These are phyloP conservation scores for Neoseiulus cucumeris DNA, from an alignment of 1,140 invertebrate species.

Conservation along the genomic window DNA sequence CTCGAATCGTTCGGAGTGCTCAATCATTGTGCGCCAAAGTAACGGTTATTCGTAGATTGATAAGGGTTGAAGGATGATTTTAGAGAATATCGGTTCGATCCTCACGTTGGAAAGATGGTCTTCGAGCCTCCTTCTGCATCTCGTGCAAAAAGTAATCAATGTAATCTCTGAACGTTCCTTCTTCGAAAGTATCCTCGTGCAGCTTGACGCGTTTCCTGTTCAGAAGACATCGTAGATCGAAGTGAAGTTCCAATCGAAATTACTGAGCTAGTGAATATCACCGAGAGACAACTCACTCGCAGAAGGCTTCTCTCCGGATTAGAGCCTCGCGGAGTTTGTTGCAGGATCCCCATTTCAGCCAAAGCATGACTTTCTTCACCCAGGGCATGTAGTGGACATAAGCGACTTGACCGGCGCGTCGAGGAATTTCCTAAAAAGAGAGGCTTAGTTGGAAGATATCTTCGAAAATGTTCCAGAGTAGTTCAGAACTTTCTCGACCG, in stretches of 20 bases:
- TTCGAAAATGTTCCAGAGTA: constrained; percentile 5
- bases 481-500: too few relatives aligned
- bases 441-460: constrained; percentile 38
- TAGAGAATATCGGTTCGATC: too few relatives aligned
- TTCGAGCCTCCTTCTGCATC: constrained; percentile 31
- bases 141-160: constrained; percentile 64
- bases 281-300: constrained; percentile 32
- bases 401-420: background rate
- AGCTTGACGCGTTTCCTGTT: constrained; percentile 40
- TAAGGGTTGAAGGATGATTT: too few relatives aligned
- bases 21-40: too few relatives aligned
- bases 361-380: background rate
- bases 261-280: constrained; percentile 32
- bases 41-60: too few relatives aligned
- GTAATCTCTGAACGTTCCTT: constrained; percentile 46
- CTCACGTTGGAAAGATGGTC: constrained; percentile 16
- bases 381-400: constrained; percentile 5
- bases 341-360: constrained; percentile 7
- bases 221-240: too few relatives aligned
- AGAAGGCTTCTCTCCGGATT: background rate
- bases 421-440: background rate
- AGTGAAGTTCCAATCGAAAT: too few relatives aligned
- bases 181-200: constrained; percentile 45
- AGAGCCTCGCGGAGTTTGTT: constrained; percentile 9
- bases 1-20: too few relatives aligned